phyloP scores from a whole-genome alignment of 2,888 invertebrate genomes.

The Lycia hirtaria region DNA sequence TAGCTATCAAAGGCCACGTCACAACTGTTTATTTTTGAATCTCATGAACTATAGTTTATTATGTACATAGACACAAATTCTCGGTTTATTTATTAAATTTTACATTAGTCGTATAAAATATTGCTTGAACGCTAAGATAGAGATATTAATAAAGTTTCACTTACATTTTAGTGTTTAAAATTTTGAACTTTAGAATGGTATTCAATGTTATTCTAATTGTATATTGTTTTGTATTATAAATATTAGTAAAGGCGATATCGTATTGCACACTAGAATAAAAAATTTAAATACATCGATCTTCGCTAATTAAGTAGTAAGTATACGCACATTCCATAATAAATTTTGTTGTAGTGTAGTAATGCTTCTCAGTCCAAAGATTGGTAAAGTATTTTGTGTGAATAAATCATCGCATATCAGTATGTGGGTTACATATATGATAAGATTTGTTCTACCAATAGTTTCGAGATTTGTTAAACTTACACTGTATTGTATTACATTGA shows the following conservation, averaged over 20 bases:
- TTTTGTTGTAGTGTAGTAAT: slow-evolving; percentile 53
- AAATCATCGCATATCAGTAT: slow-evolving; percentile 37
- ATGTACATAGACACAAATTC: slow-evolving; percentile 67
- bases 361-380: slow-evolving; percentile 77
- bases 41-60: slow-evolving; percentile 65
- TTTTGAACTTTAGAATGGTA: slow-evolving; percentile 62
- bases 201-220: slow-evolving; percentile 70
- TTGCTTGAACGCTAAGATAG: slow-evolving; percentile 50
- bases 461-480: slow-evolving; percentile 24
- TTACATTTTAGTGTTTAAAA: slow-evolving; percentile 53
- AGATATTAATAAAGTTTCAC: slow-evolving; percentile 66
- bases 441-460: neutral
- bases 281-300: slow-evolving; percentile 41
- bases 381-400: slow-evolving; percentile 54
- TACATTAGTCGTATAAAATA: slow-evolving; percentile 60
- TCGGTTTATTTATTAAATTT: slow-evolving; percentile 70
- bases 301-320: slow-evolving; percentile 42
- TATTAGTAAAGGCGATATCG: slow-evolving; percentile 54
- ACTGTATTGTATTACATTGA: slow-evolving; percentile 26
- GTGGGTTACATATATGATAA: slow-evolving; percentile 1
- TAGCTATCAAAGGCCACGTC: slow-evolving; percentile 59
- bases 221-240: slow-evolving; percentile 61
- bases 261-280: slow-evolving; percentile 55
- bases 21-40: slow-evolving; percentile 68
- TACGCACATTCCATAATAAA: slow-evolving; percentile 73